Evolutionary conservation across 2,113 vertebrate genomes (phyloP).

Genomic region (Prunella fulvescens): DNA sequence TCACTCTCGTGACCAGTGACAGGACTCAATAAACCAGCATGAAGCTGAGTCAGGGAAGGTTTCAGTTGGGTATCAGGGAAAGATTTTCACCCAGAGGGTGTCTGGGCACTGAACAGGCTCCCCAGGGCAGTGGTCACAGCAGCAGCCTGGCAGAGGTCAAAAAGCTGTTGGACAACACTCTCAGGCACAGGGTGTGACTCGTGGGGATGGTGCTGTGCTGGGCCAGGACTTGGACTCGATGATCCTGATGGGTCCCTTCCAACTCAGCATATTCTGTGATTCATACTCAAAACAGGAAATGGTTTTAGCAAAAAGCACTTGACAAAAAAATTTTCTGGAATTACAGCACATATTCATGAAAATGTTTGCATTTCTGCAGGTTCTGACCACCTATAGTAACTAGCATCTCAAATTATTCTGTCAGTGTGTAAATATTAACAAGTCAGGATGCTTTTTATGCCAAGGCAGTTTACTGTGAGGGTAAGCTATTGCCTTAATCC

Average conservation of each 20-base stretch:
- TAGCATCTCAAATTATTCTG: neutral
- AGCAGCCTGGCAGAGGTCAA: neutral
- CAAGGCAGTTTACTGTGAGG: neutral
- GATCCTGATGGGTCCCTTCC: neutral
- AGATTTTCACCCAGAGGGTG: neutral
- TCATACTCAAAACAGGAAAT: neutral
- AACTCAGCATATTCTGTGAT: neutral
- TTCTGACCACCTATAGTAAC: neutral
- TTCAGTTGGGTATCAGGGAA: fast-evolving
- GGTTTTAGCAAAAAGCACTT: neutral
- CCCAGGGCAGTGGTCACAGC: neutral
- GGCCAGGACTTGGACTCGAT: neutral
- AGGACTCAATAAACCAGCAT: fast-evolving
- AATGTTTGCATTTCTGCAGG: neutral
- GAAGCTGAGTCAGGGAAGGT: fast-evolving
- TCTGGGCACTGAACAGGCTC: neutral
- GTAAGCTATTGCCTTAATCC: neutral
- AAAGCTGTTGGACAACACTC: fast-evolving
- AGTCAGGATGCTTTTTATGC: neutral
- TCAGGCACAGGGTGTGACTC: neutral
- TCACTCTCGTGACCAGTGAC: fast-evolving
- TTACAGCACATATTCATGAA: neutral
- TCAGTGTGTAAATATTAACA: neutral
- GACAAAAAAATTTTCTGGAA: neutral
- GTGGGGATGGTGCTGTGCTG: fast-evolving